Evolutionary conservation across 2,797 vertebrate genomes (phyloP).

Genomic region (Phalanger gymnotis): DNA sequence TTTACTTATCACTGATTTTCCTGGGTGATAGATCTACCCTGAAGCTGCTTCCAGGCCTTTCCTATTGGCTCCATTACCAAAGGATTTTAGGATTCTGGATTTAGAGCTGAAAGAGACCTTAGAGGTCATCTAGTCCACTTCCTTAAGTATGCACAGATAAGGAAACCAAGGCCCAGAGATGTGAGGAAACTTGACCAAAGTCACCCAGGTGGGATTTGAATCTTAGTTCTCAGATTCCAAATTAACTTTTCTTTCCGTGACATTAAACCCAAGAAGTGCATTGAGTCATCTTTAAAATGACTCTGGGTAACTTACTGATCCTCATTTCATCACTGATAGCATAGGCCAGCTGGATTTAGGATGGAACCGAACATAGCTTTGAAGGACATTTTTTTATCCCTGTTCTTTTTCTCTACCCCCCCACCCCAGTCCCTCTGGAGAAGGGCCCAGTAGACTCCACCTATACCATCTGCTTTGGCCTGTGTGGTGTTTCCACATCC

Average conservation of each 20-base stretch:
- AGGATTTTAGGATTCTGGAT: neutral
- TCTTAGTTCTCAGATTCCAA: neutral
- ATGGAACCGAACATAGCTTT: neutral
- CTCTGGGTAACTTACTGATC: neutral
- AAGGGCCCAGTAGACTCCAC: neutral
- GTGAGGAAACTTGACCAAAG: neutral
- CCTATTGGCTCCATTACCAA: neutral
- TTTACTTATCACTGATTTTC: neutral
- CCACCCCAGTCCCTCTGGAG: neutral
- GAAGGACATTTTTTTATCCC: neutral
- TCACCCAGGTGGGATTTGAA: neutral
- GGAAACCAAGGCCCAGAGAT: neutral
- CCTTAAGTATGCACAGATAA: neutral
- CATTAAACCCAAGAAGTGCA: neutral
- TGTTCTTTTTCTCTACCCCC: neutral
- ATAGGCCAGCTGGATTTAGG: neutral
- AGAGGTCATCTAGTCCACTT: neutral
- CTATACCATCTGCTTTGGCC: neutral
- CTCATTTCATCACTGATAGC: neutral
- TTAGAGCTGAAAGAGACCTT: neutral
- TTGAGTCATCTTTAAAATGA: neutral
- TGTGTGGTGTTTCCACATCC: conserved; percentile 20
- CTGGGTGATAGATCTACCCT: neutral
- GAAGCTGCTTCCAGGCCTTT: neutral
- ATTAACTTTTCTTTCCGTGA: neutral